Evolutionary conservation across 1,140 invertebrate species (phyloP), one percentile per base, ranked within the genome.

Genomic region (Telenomus remus): DNA sequence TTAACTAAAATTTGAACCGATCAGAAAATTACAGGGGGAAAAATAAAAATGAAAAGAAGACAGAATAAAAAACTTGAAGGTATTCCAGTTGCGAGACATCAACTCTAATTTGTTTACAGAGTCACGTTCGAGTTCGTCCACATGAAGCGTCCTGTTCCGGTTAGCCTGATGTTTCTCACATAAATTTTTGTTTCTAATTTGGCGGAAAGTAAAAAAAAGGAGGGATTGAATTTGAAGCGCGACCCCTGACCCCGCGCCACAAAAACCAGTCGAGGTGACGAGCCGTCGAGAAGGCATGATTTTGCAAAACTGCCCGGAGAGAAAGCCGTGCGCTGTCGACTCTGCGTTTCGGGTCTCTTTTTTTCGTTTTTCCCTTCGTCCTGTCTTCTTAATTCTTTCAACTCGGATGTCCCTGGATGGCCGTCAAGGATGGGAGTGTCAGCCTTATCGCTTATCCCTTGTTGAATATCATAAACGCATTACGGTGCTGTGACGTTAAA

Each of bases 111-210:
- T 80, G 81, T 81, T 80, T 75, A 74, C 71, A 60, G 13, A 72
- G 80, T 83, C 85, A 85, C 82, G 83, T 86, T 69, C 47, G 44
- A 19, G 27, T 46, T 50, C 12, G 69, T 80, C 50, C 54, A 65
- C 54, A 63, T 63, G 77, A 76, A 43, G 75, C 82, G 35, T 6
- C 48, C 57, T 65, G 60, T 86, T 86, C 83, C 82, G 85, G 83
- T 86, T 44, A 39, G 66, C 71, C 64, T 43, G 61, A 42, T 65
- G 68, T 81, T 85, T 86, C 86, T 65, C 84, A 84, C 83, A 79
- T 86, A 86, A 87, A 85, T 85, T 81, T 80, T 76, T 57, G 11
- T 39, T 49, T 51, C 81, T 81, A 76, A 79, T 82, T 83, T 86
- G 81, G 55, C 70, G 76, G 68, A 82, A 80, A 81, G 65, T 60